These are phyloP conservation scores for Paradoxurus hermaphroditus DNA, from an alignment of 2,113 vertebrate genomes.

Conservation along the genomic window DNA sequence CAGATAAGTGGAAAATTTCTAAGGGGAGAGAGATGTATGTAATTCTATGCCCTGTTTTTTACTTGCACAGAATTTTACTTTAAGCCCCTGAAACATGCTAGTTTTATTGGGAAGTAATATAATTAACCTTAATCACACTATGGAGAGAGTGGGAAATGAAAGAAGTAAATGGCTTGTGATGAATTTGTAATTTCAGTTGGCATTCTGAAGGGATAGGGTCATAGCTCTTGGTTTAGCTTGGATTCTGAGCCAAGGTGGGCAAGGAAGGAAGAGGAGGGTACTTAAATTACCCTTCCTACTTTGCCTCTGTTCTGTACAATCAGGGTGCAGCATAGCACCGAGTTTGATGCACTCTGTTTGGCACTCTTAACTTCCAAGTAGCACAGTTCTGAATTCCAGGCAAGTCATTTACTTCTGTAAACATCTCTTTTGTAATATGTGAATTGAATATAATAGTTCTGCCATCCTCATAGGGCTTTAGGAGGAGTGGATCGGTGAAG, in stretches of 20 bases:
- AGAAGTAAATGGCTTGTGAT: not conserved
- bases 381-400: not conserved
- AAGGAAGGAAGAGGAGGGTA: not conserved
- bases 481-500: not conserved
- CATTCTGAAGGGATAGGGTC: not conserved
- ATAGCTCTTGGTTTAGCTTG: not conserved
- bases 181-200: not conserved
- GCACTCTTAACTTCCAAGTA: not conserved
- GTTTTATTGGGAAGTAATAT: not conserved
- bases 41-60: not conserved
- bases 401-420: not conserved
- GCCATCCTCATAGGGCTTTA: not conserved
- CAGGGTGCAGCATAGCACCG: not conserved
- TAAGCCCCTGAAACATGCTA: not conserved
- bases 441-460: not conserved
- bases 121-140: not conserved
- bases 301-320: not conserved
- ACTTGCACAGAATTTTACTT: not conserved
- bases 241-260: not conserved
- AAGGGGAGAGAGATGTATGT: not conserved
- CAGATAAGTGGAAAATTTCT: not conserved
- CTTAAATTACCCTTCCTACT: not conserved
- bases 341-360: not conserved
- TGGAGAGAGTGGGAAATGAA: not conserved
- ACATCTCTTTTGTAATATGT: not conserved